A percentile compares a stretch with the other conserved stretches of the same genome.
Conservation (phyloP, 2,888 invertebrate genomes). For the Pachydiplax longipennis region DNA sequence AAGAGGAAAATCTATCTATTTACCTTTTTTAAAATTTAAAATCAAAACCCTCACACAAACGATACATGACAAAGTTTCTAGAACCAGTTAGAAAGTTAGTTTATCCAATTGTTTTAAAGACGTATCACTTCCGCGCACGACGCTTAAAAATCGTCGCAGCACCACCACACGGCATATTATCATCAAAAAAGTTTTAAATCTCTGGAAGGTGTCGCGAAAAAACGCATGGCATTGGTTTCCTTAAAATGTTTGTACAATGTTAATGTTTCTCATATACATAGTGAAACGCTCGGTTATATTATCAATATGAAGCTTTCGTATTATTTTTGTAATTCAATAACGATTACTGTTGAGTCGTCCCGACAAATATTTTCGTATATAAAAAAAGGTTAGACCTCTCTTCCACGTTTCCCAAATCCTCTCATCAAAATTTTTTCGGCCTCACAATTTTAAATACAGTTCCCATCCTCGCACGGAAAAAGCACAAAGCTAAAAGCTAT, state of each 20-base stretch:
- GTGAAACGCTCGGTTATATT: not conserved
- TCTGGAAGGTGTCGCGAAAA: not conserved
- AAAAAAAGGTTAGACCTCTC: not conserved
- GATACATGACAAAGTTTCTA: conserved; percentile 5
- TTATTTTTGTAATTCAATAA: not conserved
- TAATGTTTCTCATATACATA: not conserved
- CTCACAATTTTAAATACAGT: not conserved
- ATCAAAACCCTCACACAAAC: not conserved
- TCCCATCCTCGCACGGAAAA: not conserved
- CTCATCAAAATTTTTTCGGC: not conserved
- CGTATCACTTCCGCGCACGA: not conserved
- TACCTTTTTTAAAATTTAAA: conserved; percentile 11
- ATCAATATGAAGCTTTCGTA: not conserved
- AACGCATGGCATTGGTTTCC: not conserved
- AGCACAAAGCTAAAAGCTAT: not conserved
- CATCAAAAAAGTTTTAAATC: not conserved
- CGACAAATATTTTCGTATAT: not conserved
- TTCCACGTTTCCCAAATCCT: not conserved
- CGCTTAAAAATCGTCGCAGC: not conserved
- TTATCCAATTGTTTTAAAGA: not conserved
- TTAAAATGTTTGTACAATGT: not conserved
- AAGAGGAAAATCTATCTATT: conserved; percentile 16
- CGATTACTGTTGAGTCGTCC: not conserved
- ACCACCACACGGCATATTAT: not conserved
- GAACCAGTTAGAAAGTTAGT: conserved; percentile 4